Conservation (phyloP, 2,888 invertebrate genomes). For the Timandra comae region DNA sequence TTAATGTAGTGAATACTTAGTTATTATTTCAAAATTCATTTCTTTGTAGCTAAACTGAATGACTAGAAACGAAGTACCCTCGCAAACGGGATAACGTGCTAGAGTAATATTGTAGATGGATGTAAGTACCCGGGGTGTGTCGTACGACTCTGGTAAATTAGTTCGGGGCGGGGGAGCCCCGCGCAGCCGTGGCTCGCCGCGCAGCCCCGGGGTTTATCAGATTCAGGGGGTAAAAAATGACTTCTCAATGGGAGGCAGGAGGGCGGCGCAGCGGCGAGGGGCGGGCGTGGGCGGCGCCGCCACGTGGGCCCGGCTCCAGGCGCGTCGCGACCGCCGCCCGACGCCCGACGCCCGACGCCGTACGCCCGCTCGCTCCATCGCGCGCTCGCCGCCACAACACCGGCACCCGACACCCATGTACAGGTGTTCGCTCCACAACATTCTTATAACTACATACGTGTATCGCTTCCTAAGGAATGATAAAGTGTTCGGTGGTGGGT, state of each 20-base stretch:
- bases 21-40: constrained; percentile 52
- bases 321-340: constrained; percentile 36
- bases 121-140: constrained; percentile 76
- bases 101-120: constrained; percentile 76
- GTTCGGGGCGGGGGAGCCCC: constrained; percentile 76
- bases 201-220: constrained; percentile 67
- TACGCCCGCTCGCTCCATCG: constrained; percentile 27
- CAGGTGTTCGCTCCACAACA: constrained; percentile 34
- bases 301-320: constrained; percentile 54
- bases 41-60: constrained; percentile 49
- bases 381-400: constrained; percentile 21
- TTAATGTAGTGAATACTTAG: too few relatives aligned
- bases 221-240: constrained; percentile 75
- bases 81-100: constrained; percentile 73
- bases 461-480: too few relatives aligned
- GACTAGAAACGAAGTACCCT: constrained; percentile 67
- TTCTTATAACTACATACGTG: constrained; percentile 9
- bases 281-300: constrained; percentile 69
- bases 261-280: constrained; percentile 56
- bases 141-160: constrained; percentile 74
- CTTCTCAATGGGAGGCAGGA: constrained; percentile 73
- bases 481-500: constrained; percentile 28
- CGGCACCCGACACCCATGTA: constrained; percentile 33
- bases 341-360: constrained; percentile 35
- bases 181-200: constrained; percentile 34